phyloP scores from a whole-genome alignment of 2,888 invertebrate species.

The Zygogramma bicolorata region DNA sequence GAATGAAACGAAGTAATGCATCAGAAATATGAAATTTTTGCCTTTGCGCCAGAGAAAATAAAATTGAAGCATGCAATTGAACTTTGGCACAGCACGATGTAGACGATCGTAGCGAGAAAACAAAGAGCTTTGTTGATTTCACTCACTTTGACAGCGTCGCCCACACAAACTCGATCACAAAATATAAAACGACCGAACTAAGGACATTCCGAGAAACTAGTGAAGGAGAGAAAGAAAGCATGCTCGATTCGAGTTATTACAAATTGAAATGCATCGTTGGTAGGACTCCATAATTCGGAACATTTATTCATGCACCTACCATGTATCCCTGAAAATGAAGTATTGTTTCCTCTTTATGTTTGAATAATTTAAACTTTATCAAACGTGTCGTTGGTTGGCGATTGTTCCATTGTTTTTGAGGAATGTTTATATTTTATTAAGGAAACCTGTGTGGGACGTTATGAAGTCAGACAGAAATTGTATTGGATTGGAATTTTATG shows the following conservation, averaged over 20 bases:
- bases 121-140: background rate
- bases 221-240: background rate
- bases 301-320: background rate
- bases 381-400: background rate
- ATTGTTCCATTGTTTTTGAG: background rate
- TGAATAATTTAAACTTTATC: slow-evolving; percentile 8
- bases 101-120: background rate
- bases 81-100: too few species aligned
- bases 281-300: slow-evolving; percentile 1
- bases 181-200: background rate
- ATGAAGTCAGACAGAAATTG: too few species aligned
- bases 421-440: background rate
- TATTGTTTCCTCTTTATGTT: slow-evolving; percentile 29
- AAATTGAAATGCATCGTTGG: slow-evolving; percentile 20
- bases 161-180: background rate
- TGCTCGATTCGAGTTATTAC: background rate
- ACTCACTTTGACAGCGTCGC: background rate
- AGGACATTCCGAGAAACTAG: background rate
- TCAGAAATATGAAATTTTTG: slow-evolving; percentile 13
- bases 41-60: background rate
- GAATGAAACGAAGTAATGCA: slow-evolving; percentile 27
- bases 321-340: slow-evolving; percentile 28
- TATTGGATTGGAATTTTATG: background rate
- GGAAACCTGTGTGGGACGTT: background rate
- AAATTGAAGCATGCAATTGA: background rate